Base-by-base conservation (phyloP, 2,113 vertebrate genomes). In the Platanista minor region DNA sequence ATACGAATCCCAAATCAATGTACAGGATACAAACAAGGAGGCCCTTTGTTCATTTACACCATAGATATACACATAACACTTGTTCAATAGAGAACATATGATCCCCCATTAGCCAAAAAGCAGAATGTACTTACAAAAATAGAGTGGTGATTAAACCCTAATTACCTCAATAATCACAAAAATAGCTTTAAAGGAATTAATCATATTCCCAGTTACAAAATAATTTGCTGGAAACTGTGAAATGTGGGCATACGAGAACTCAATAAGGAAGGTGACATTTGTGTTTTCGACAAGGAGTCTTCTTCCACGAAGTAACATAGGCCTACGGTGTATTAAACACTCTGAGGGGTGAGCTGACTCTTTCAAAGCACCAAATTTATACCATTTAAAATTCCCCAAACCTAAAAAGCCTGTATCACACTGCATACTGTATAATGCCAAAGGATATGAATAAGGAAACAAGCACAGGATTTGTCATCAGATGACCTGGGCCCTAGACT, bases 121-220 rank as follows among this genome's bases (percentile, higher is more conserved):
- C 91, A 94, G 91, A 95, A 49, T 95, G 91, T 12, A 61, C 39
- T 72, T n/a, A 86, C 54, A 81, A 78, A 96, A 94, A 94, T 29
- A 81, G 71, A 39, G 41, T 61, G 31, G 39, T 11, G 43, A 91
- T 75, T 46, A 66, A 59, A 72, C 72, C 59, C 77, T 93, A 84
- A 94, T 93, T 81, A 72, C 66, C 29, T 82, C 77, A 49, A 49
- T 85, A 90, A 88, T 61, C 77, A 77, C 82, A 94, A 74, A 94
- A 92, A 95, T 85, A 93, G 54, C 72, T 57, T 93, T 77, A 57
- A 54, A 81, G 33, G n/a, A 93, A 17, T 67, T 95, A 87, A 75
- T 92, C 86, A 94, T 80, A n/a, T 71, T 97, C n/a, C 71, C 94
- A 67, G 72, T 95, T 91, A 94, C 87, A 92, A 92, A 87, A 82